Evolutionary conservation across 2,113 vertebrate species (phyloP).

Genomic region (Noturus placidus): DNA sequence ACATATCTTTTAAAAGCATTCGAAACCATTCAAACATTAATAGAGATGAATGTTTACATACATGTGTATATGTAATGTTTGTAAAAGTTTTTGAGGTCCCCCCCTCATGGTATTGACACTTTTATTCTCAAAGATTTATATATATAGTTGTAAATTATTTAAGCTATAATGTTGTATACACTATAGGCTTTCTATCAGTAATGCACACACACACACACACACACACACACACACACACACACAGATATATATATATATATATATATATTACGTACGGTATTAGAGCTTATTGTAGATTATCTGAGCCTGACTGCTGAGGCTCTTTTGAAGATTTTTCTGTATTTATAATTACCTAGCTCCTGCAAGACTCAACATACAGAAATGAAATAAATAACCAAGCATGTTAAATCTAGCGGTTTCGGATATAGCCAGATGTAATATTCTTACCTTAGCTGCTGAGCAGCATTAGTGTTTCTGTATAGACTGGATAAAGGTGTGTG

Average conservation of each 20-base stretch:
- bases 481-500: neutral
- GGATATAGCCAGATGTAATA: neutral
- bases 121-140: neutral
- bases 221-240: too few relatives aligned
- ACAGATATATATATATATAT: neutral
- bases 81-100: too few relatives aligned
- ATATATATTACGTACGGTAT: too few relatives aligned
- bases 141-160: neutral
- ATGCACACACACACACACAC: too few relatives aligned
- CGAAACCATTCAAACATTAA: neutral
- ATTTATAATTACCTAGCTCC: neutral
- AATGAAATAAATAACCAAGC: neutral
- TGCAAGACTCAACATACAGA: neutral
- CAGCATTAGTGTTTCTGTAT: conserved; percentile 27
- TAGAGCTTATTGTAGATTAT: neutral
- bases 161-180: neutral
- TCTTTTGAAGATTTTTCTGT: neutral
- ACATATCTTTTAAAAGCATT: neutral
- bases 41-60: neutral
- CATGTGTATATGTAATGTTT: neutral
- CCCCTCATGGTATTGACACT: neutral
- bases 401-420: neutral
- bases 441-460: conserved; percentile 46
- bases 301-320: neutral
- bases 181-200: too few relatives aligned